Conservation (phyloP, 2,888 invertebrate species). For the Hemithea aestivaria region DNA sequence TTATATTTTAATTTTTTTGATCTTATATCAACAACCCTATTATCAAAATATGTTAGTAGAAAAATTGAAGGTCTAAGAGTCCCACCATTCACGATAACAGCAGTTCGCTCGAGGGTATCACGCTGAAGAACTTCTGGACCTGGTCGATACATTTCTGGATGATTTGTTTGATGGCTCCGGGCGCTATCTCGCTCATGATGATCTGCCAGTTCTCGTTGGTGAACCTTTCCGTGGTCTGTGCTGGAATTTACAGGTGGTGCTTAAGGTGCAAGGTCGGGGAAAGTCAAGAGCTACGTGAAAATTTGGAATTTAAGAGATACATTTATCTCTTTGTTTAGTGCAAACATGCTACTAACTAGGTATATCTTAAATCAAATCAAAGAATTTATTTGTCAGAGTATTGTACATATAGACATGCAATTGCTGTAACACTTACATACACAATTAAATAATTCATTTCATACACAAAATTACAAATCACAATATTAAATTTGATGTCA, state of each 20-base stretch:
- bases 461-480: too few relatives aligned
- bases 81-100: constrained; percentile 55
- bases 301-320: too few relatives aligned
- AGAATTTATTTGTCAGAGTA: too few relatives aligned
- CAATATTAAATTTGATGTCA: too few relatives aligned
- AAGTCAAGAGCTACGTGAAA: constrained; percentile 4
- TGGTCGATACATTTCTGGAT: constrained; percentile 58
- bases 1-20: too few relatives aligned
- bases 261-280: constrained; percentile 8
- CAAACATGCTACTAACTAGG: too few relatives aligned
- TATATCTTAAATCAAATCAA: too few relatives aligned
- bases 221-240: constrained; percentile 61
- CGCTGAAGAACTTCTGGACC: constrained; percentile 54
- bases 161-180: constrained; percentile 62
- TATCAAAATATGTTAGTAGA: not conserved
- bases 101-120: constrained; percentile 50
- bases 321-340: too few relatives aligned
- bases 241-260: constrained; percentile 45
- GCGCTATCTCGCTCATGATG: constrained; percentile 71
- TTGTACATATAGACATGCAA: too few relatives aligned
- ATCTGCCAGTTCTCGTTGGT: constrained; percentile 69
- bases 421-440: too few relatives aligned
- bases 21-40: too few relatives aligned
- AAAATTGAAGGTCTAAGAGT: constrained; percentile 1
- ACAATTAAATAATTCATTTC: too few relatives aligned